Conservation (phyloP, 2,888 invertebrate species). For the Tuberolachnus salignus region DNA sequence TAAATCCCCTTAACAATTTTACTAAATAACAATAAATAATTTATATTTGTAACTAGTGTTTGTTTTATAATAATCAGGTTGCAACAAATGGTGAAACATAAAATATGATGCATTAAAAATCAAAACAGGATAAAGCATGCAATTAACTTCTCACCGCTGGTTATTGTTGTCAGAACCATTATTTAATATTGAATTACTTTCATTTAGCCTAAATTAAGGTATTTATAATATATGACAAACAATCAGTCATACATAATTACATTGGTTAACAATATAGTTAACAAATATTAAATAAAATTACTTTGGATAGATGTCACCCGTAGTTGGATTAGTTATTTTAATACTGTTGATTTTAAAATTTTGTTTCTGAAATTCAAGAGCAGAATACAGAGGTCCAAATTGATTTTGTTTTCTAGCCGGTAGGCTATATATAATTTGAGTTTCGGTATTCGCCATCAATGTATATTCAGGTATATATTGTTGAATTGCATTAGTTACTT, state of each 20-base stretch:
- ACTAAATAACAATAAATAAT: no score
- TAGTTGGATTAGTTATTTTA: slow-evolving; percentile 38
- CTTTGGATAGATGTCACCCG: slow-evolving; percentile 48
- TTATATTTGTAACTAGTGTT: no score
- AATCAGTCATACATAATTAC: background rate
- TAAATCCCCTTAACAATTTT: no score
- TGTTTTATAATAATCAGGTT: no score
- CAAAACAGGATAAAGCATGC: slow-evolving; percentile 3
- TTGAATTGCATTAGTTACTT: slow-evolving; percentile 28
- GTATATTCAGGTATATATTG: slow-evolving; percentile 38
- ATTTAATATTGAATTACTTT: slow-evolving; percentile 30
- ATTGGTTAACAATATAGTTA: background rate
- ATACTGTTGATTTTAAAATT: background rate
- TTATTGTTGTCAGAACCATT: background rate
- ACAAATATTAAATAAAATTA: slow-evolving; percentile 23
- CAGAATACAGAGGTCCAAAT: slow-evolving; percentile 32
- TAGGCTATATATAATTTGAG: slow-evolving; percentile 23
- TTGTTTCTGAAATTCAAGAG: slow-evolving; percentile 39
- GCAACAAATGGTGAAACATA: no score
- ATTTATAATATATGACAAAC: slow-evolving; percentile 4
- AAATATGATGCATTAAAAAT: background rate
- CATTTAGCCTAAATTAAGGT: slow-evolving; percentile 32
- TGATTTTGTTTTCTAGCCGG: slow-evolving; percentile 28
- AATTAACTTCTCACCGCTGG: slow-evolving; percentile 30
- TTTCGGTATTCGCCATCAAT: slow-evolving; percentile 10